Evolutionary conservation across 2,113 vertebrate genomes (phyloP).

Genomic region (Danionella cerebrum): DNA sequence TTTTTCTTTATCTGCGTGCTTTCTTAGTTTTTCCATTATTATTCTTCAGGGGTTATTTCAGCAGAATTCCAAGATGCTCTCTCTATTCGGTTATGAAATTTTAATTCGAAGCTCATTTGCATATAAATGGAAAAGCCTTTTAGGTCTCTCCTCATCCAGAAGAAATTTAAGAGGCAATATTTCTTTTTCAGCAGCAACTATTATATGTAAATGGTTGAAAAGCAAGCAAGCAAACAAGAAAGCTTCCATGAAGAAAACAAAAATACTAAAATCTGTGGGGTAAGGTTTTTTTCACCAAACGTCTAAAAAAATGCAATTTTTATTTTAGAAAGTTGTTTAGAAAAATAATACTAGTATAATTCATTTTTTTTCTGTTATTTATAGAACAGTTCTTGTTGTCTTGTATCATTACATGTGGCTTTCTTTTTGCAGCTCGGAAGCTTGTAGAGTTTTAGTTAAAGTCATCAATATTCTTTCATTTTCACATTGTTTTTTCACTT

Average conservation of each 20-base stretch:
- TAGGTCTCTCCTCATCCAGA: conserved; percentile 59
- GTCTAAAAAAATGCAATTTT: too few species aligned
- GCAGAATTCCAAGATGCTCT: conserved; percentile 98
- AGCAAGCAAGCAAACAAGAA: conserved; percentile 19
- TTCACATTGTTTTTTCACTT: too few species aligned
- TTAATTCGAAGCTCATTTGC: conserved; percentile 98
- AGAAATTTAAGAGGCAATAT: conserved; percentile 66
- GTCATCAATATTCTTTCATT: too few species aligned
- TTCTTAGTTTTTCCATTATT: conserved; percentile 99
- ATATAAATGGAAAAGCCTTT: conserved; percentile 99
- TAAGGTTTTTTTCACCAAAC: conserved; percentile 56
- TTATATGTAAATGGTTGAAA: conserved; percentile 35
- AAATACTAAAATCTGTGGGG: too few species aligned
- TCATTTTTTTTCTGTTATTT: too few species aligned
- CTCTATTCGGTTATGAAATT: conserved; percentile 99
- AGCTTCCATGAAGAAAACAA: not conserved
- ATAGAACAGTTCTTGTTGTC: too few species aligned
- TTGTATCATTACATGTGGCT: too few species aligned
- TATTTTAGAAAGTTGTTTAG: conserved; percentile 56
- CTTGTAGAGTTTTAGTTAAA: too few species aligned
- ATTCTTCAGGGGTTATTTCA: conserved; percentile 99
- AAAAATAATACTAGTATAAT: too few species aligned
- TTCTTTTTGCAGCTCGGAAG: too few species aligned
- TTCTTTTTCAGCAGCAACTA: conserved; percentile 59
- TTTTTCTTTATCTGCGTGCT: conserved; percentile 83